Conservation (phyloP, 2,888 invertebrate genomes). For the Hirtodrosophila confusa region DNA sequence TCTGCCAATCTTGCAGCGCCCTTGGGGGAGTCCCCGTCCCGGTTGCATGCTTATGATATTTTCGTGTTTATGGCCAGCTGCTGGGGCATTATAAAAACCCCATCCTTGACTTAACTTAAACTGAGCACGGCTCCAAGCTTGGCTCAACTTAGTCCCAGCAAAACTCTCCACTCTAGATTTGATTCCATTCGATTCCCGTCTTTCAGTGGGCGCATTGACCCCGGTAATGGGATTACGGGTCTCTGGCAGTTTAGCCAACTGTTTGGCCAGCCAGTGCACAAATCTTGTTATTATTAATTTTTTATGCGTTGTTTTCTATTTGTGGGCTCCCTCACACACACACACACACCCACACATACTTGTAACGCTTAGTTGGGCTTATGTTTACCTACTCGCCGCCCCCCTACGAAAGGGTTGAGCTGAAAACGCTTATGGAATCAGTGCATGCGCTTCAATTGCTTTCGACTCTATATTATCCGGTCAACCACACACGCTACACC, state of each 20-base stretch:
- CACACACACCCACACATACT: constrained; percentile 18
- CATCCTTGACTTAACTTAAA: constrained; percentile 10
- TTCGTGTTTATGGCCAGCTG: constrained; percentile 26
- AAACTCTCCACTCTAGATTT: constrained; percentile 27
- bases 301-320: constrained; percentile 66
- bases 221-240: constrained; percentile 73
- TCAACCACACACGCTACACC: constrained; percentile 22
- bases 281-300: constrained; percentile 76
- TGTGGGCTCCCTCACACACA: constrained; percentile 12
- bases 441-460: constrained; percentile 74
- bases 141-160: constrained; percentile 33
- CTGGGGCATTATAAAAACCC: constrained; percentile 34
- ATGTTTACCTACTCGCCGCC: constrained; percentile 13
- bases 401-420: constrained; percentile 49
- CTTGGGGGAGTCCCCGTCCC: constrained; percentile 13
- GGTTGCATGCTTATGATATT: constrained; percentile 54
- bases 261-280: constrained; percentile 49
- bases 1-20: constrained; percentile 30
- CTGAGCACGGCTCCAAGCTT: constrained; percentile 26
- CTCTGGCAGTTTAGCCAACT: constrained; percentile 62
- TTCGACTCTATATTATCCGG: constrained; percentile 61
- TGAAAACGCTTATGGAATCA: constrained; percentile 62
- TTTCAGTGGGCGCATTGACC: constrained; percentile 63
- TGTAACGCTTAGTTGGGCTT: constrained; percentile 57
- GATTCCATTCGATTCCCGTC: constrained; percentile 38